Conservation (phyloP, 2,888 invertebrate genomes). For the Myopa testacea region DNA sequence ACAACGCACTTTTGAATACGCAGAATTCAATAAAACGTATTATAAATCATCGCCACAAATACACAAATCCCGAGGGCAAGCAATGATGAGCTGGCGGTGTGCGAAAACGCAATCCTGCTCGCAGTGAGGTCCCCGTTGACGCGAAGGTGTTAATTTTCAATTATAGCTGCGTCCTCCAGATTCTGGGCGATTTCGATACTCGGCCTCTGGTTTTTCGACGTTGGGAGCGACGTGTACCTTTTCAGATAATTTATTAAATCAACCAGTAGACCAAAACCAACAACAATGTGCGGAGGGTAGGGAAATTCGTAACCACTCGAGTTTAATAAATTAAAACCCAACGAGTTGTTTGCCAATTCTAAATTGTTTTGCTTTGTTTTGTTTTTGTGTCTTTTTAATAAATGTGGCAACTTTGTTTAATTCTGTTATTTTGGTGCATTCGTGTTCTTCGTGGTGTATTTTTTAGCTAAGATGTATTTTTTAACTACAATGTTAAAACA, state of each 20-base stretch:
- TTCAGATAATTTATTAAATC: slow-evolving; percentile 6
- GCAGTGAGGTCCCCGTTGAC: slow-evolving; percentile 19
- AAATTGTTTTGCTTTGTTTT: slow-evolving; percentile 49
- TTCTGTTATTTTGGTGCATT: too few relatives aligned
- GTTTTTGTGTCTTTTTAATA: not conserved
- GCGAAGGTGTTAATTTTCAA: slow-evolving; percentile 68
- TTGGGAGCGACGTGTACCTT: not conserved
- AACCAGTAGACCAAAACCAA: not conserved
- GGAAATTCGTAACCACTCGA: slow-evolving; percentile 15
- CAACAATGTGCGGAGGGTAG: not conserved
- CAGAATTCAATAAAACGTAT: slow-evolving; percentile 52
- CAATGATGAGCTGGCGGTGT: slow-evolving; percentile 30
- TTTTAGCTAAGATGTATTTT: too few relatives aligned
- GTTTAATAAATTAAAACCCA: slow-evolving; percentile 63
- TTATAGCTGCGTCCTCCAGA: slow-evolving; percentile 56
- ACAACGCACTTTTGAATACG: not conserved
- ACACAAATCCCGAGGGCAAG: slow-evolving; percentile 54
- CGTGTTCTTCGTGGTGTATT: too few relatives aligned
- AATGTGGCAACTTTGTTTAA: slow-evolving; percentile 19
- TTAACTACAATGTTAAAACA: too few relatives aligned
- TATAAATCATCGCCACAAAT: slow-evolving; percentile 65
- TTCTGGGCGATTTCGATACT: not conserved
- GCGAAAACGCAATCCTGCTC: not conserved
- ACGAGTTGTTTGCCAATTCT: slow-evolving; percentile 62
- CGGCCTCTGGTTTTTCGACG: not conserved